Base-by-base conservation (phyloP, 2,888 invertebrate species). In the Cephus rjabovi region DNA sequence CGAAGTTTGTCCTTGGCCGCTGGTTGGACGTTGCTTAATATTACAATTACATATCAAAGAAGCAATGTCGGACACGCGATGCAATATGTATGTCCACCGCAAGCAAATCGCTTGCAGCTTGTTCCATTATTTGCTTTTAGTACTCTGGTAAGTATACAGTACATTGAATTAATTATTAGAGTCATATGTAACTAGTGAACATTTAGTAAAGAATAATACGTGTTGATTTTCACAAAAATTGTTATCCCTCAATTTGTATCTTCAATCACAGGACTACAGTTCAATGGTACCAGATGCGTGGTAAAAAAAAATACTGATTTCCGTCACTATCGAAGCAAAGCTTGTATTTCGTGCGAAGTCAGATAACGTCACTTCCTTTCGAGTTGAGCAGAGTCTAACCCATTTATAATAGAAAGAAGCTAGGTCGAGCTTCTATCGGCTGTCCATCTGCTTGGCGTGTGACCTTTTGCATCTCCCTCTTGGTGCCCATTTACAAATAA, bases 391-490 rank as follows among this genome's bases (percentile, higher is more conserved):
- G 35, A n/a, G 34, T 77, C 82, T 87, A 87, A 86, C 88, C 88
- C 83, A 88, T 88, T 86, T 88, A 77, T 78, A 81, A 77, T 81
- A 80, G 84, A 86, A 86, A 85, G 85, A 86, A 87, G 85, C 85
- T 83, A 84, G 86, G 86, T 86, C 85, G 86, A 77, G 83, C 82
- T 85, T 84, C 85, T 89, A 89, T 89, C 89, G 86, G 88, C 85
- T 86, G 85, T 85, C 87, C 85, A 87, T 87, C 88, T 85, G 79
- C 81, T 83, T 88, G 84, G 87, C 87, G 87, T 89, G 86, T 88
- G 88, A 89, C 88, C 89, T 89, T 89, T 88, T 82, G 84, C 84
- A 88, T 87, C 85, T 86, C 80, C 81, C 71, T 31, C 31, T 34
- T 71, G 56, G 56, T 56, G 56, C 56, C 23, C 56, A 23, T 23